Evolutionary conservation across 92 coral and sea anemone genomes (phyloP), one percentile per base, ranked within the genome.

Genomic region (Actinostola sp.): DNA sequence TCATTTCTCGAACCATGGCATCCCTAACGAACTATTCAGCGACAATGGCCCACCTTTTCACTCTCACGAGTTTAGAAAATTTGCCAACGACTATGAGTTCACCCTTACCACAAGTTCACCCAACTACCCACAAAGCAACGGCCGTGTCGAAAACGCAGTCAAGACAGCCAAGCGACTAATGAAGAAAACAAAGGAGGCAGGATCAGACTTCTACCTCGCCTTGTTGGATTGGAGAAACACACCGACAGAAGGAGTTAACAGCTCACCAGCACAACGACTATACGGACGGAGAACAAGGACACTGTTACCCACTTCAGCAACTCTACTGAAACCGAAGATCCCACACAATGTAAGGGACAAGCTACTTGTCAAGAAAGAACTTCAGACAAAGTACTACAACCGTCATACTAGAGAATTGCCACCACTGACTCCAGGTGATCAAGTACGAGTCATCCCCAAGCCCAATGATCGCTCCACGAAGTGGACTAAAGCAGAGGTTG

Each of bases 31-130:
- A n/a, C 20, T 56, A 2, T 21, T 4, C 33, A 56, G 63, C 17
- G 63, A 56, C 63, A 56, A 56, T 27, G 63, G 63, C 20, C 63
- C 63, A 30, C 63, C 63, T 4, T 56, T 56, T 27, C 28, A 56
- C 38, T 56, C 63, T 4, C 20, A 56, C 63, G 63, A 56, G 17
- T 56, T 56, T 56, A 8, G 20, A 56, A 12, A 56, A 29, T 56
- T 56, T 56, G 4, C 34, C 57, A 50, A 24, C 6, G n/a, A n/a
- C n/a, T n/a, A n/a, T n/a, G n/a, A n/a, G n/a, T n/a, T n/a, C n/a
- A n/a, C n/a, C n/a, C n/a, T n/a, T n/a, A n/a, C n/a, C n/a, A n/a
- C n/a, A n/a, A n/a, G n/a, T n/a, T n/a, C n/a, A n/a, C n/a, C n/a
- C n/a, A n/a, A n/a, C n/a, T n/a, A n/a, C n/a, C n/a, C n/a, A n/a